These are phyloP conservation scores for Drosophila parabipectinata DNA, from an alignment of 1,140 invertebrate genomes.

Conservation along the genomic window DNA sequence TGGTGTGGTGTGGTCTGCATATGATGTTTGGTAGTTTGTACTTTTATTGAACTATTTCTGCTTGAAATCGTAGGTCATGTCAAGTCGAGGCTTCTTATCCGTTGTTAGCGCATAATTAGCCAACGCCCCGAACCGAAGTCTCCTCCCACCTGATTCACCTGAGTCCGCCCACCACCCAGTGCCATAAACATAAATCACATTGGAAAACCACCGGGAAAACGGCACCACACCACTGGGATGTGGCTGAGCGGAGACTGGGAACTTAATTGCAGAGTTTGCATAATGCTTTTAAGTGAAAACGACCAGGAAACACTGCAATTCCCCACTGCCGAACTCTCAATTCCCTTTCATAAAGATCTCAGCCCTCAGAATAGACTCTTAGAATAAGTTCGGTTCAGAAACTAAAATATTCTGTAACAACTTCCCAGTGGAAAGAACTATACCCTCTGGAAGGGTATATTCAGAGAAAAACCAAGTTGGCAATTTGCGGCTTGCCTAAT, in stretches of 20 bases:
- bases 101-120: conserved; percentile 78
- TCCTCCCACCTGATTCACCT: conserved; percentile 9
- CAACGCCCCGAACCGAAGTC: conserved; percentile 51
- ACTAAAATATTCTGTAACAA: no score
- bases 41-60: conserved; percentile 40
- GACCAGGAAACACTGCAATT: neutral
- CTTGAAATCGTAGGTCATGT: neutral
- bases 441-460: neutral
- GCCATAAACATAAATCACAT: conserved; percentile 67
- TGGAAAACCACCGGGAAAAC: conserved; percentile 19
- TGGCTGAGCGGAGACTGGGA: conserved; percentile 44
- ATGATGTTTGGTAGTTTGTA: no score
- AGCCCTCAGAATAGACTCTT: no score
- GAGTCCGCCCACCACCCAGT: conserved; percentile 36
- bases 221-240: conserved; percentile 9
- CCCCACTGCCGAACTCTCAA: neutral
- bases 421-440: no score
- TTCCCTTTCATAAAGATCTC: neutral
- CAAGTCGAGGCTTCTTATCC: conserved; percentile 34
- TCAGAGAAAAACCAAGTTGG: conserved; percentile 53
- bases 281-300: conserved; percentile 73
- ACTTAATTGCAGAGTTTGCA: conserved; percentile 81
- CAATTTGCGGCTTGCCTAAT: conserved; percentile 64
- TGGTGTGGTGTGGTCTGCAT: neutral
- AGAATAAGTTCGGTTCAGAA: no score